These are phyloP conservation scores for Pristionchus arcanus DNA, from an alignment of 2,888 invertebrate species.

Conservation along the genomic window DNA sequence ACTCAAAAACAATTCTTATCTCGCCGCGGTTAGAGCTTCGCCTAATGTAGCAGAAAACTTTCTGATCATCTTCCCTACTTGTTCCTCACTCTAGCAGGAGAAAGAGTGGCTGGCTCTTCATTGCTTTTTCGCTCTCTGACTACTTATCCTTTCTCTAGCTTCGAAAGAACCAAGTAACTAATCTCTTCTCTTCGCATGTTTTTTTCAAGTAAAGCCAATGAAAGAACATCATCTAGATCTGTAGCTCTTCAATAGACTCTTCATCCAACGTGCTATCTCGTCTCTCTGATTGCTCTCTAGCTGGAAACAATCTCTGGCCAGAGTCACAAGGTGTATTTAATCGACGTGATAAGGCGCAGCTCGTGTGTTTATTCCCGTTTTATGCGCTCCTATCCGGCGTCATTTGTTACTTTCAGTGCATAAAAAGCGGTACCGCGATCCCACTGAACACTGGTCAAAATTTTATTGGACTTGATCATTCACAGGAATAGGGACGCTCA, in stretches of 20 bases:
- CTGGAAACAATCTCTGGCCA: background rate
- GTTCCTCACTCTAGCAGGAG: too few species aligned
- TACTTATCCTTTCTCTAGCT: too few species aligned
- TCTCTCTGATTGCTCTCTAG: background rate
- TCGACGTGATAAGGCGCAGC: background rate
- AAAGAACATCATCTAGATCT: too few species aligned
- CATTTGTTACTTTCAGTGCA: slow-evolving; percentile 14
- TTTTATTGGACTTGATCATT: slow-evolving; percentile 14
- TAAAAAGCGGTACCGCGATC: slow-evolving; percentile 1
- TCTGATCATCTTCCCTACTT: too few species aligned
- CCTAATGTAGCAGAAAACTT: too few species aligned
- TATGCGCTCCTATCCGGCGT: background rate
- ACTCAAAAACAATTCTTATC: background rate
- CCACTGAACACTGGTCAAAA: background rate
- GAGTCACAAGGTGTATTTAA: background rate
- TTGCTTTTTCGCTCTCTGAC: too few species aligned
- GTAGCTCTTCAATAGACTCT: background rate
- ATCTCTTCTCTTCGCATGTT: too few species aligned
- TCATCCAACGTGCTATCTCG: background rate
- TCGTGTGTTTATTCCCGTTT: background rate
- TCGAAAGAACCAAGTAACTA: too few species aligned
- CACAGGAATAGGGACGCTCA: too few species aligned
- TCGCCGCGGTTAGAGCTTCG: too few species aligned
- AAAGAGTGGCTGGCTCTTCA: too few species aligned
- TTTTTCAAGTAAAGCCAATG: too few species aligned